Base-by-base conservation (phyloP, 2,888 invertebrate genomes). In the Sminthurinus aureus region DNA sequence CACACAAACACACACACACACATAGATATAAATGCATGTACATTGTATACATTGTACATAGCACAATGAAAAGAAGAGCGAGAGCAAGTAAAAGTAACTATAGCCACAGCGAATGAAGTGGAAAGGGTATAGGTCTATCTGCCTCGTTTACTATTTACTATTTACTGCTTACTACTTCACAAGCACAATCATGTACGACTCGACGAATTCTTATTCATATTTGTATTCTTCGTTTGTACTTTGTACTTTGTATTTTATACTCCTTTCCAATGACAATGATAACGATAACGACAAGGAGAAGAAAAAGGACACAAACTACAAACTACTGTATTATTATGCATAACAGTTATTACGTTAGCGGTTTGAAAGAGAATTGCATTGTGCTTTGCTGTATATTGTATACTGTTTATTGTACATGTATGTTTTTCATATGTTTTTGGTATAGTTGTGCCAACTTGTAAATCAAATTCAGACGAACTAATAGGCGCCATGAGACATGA, bases 401-500 rank as follows among this genome's bases (percentile, higher is more conserved):
- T 76, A 24, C 11, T n/a, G 22, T 24, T 58, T 58, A 58, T 58
- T 38, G 6, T 38, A 38, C 9, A 58, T 58, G 24, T 13, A n/a
- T n/a, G 0, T 4, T 22, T 51, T 58, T 77, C n/a, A n/a, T 26
- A 22, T 79, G 13, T 66, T 6, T 66, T 67, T 79, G 22, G 26
- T 90, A 24, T 91, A 94, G 94, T 93, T 91, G 94, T 94, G 85
- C 96, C 96, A 86, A 93, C 95, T 77, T 88, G 88, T 84, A 88
- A 87, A 86, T 84, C 87, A 24, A 84, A 85, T 82, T 81, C 83
- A 24, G 87, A 88, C 80, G 88, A 87, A 67, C 81, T 96, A 79
- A 94, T 95, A 89, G 96, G 96, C 0, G 96, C 96, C 79, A 91
- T 96, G 89, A 96, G 96, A 91, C 95, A 96, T 90, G 96, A 96